Conservation (phyloP, 2,113 vertebrate species). For the Aldabrachelys gigantea region DNA sequence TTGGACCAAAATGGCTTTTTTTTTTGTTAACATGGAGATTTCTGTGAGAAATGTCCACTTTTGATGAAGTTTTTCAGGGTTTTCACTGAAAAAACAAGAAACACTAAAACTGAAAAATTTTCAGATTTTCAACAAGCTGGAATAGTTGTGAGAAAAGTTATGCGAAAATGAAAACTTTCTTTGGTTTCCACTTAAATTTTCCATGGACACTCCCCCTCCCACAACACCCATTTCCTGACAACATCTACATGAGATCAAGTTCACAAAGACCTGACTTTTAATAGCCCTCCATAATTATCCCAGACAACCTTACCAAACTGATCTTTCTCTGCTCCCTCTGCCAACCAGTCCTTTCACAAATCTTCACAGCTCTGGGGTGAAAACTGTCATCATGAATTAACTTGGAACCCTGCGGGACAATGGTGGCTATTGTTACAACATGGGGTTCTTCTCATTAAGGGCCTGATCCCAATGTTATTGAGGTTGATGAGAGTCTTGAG, state of each 20-base stretch:
- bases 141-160: not conserved
- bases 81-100: not conserved
- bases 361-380: not conserved
- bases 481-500: not conserved
- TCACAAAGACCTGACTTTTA: not conserved
- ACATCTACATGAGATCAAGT: not conserved
- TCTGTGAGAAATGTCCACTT: not conserved
- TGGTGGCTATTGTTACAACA: not conserved
- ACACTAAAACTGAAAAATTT: not conserved
- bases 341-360: not conserved
- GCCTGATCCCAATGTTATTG: not conserved
- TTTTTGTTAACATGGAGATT: not conserved
- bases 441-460: not conserved
- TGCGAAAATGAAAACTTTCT: no score
- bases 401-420: not conserved
- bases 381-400: not conserved
- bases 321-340: not conserved
- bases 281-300: not conserved
- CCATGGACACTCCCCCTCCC: accelerated
- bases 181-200: no score
- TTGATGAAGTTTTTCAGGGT: not conserved
- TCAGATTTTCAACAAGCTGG: not conserved
- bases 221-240: not conserved
- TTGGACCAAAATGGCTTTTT: not conserved
- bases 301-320: not conserved